These are phyloP conservation scores for Drosophila fuyamai DNA, from an alignment of 1,140 invertebrate species.

Conservation along the genomic window DNA sequence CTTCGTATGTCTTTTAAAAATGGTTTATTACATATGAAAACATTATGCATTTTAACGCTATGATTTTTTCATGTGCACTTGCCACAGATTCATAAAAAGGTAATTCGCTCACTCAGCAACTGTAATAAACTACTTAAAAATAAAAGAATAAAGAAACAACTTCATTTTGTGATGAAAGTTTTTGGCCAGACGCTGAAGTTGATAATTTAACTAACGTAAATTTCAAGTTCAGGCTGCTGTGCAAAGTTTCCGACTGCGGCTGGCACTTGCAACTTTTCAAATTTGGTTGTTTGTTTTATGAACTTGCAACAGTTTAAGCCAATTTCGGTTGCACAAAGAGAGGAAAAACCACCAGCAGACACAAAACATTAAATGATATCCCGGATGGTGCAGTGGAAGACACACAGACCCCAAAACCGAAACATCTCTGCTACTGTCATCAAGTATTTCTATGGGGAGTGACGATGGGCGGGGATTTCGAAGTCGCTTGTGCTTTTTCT, in stretches of 20 bases:
- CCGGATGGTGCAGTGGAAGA: constrained; percentile 3
- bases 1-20: too few relatives aligned
- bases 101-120: constrained; percentile 10
- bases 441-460: constrained; percentile 34
- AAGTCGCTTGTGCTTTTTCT: constrained; percentile 20
- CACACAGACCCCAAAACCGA: constrained; percentile 30
- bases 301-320: constrained; percentile 69
- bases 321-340: constrained; percentile 44
- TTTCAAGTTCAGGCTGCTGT: constrained; percentile 62
- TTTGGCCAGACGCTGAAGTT: constrained; percentile 49
- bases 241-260: constrained; percentile 45
- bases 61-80: constrained; percentile 3
- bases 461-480: constrained; percentile 12
- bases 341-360: constrained; percentile 10
- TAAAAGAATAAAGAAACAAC: constrained; percentile 20
- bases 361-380: constrained; percentile 41
- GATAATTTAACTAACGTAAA: constrained; percentile 72
- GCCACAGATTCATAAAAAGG: constrained; percentile 6
- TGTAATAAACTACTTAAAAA: constrained; percentile 19
- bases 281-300: constrained; percentile 72
- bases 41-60: too few relatives aligned
- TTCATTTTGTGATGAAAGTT: constrained; percentile 42
- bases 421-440: constrained; percentile 38
- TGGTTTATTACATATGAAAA: too few relatives aligned
- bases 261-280: constrained; percentile 68